Evolutionary conservation across 2,888 invertebrate species (phyloP), one percentile per base, ranked within the genome.

Genomic region (Drosophila borealis): DNA sequence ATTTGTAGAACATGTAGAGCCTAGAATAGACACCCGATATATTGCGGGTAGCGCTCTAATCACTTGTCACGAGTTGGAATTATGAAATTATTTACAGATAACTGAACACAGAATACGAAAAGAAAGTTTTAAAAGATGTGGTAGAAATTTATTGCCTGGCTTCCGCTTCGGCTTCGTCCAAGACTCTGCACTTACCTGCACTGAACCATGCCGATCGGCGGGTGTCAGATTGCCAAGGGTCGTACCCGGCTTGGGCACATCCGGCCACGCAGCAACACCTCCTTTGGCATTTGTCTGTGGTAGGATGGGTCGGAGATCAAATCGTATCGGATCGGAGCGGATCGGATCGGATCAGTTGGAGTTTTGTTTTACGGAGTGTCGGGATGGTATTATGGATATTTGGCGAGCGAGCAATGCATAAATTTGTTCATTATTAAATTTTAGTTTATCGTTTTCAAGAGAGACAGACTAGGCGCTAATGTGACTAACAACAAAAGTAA

Each of bases 141-240:
- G 41, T 53, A 54, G 25, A 68, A 57, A 50, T 42, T 55, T 33
- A 9, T 63, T 39, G 73, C 75, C 62, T 54, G 44, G 70, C 71
- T 48, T 54, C 54, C 46, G 74, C 62, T 56, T 54, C 54, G 66
- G 73, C 70, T 45, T 62, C 39, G 51, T 48, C 29, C 45, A 63
- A n/a, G 55, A 69, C 80, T 70, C 79, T 69, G 65, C 67, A 94
- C 94, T 91, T 94, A 97, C 97, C 96, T 98, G 98, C 89, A 98
- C 98, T 91, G 98, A 98, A 93, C 98, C 98, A 93, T 98, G 98
- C 93, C 98, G 95, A 94, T 98, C 98, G 87, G 98, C 98, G 89
- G 98, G 97, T 89, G 97, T 97, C 92, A 97, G 94, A 93, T 97
- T 96, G 91, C 96, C 97, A 88, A 96, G 94, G 84, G 95, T 95